Base-by-base conservation (phyloP, 2,888 invertebrate genomes). In the Steromphala cineraria region DNA sequence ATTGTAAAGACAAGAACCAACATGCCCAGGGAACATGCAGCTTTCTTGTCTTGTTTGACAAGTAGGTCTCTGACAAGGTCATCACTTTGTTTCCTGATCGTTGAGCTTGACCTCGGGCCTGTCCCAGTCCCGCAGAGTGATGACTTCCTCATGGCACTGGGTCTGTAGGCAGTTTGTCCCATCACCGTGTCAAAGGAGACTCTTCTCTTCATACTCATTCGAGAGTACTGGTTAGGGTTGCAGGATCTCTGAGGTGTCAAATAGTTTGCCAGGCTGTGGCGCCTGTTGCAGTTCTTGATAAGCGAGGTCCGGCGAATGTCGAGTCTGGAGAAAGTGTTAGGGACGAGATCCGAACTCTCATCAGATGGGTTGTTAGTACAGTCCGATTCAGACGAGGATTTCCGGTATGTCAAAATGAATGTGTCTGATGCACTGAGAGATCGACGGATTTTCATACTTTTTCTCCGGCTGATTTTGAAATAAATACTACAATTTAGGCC, bases 1-100 rank as follows among this genome's bases (percentile, higher is more conserved):
- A 90, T 71, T 7, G 89, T 87, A 40, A 89, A 89, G 24, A 88
- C 87, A 7, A 89, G 80, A 7, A 90, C 89, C 52, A 91, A 85
- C 40, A 91, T 78, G 4, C 89, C 88, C 24, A 91, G 80, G 17
- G 87, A 89, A 40, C 90, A 81, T 2, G 90, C 83, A 0, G 91
- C 91, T 76, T 90, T 91, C 62, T 89, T 90, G 84, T 90, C 90
- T 56, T 91, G 91, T n/a, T 89, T 86, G 10, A 87, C 83, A 10
- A 91, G 81, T 40, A 89, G 86, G 36, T 90, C 89, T 74, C 87
- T 85, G 0, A 90, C 90, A 52, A 90, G 83, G 28, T 90, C 89
- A 40, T 52, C 19, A 21, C 67, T 53, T 17, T 67, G 21, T 21
- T 53, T 75, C 53, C 67, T 67, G 76, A 28, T 67, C 52, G 28